These are phyloP conservation scores for Hyalella azteca DNA, from an alignment of 2,888 invertebrate genomes.

Conservation along the genomic window DNA sequence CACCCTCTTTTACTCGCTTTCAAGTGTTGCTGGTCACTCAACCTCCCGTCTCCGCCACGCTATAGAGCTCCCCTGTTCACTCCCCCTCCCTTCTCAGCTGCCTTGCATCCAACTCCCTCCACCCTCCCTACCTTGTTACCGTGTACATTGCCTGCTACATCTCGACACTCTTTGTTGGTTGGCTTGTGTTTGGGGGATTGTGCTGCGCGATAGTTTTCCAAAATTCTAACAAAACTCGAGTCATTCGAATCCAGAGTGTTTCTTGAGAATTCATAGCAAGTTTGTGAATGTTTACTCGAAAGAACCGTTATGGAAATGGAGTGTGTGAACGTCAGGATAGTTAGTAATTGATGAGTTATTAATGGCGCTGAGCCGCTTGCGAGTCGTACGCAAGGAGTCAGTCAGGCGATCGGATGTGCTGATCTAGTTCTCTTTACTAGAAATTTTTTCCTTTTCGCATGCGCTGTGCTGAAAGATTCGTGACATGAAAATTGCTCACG, in stretches of 20 bases:
- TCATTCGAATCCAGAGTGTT: neutral
- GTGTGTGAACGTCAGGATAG: constrained; percentile 4
- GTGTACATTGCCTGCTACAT: constrained; percentile 41
- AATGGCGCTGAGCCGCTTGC: constrained; percentile 19
- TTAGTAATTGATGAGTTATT: constrained; percentile 29
- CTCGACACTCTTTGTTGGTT: constrained; percentile 39
- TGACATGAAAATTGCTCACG: constrained; percentile 32
- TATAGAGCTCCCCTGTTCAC: constrained; percentile 23
- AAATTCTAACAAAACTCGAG: constrained; percentile 24
- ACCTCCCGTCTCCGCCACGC: constrained; percentile 40
- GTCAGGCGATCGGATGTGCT: constrained; percentile 34
- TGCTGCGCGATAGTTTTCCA: constrained; percentile 14
- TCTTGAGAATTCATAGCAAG: neutral
- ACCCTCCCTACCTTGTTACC: constrained; percentile 38
- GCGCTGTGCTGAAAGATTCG: neutral
- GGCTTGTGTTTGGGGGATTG: constrained; percentile 37
- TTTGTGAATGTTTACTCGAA: neutral
- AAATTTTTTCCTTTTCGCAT: constrained; percentile 16
- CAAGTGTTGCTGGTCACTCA: constrained; percentile 40
- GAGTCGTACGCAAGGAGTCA: constrained; percentile 34
- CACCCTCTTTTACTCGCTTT: constrained; percentile 40
- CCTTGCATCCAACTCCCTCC: constrained; percentile 29
- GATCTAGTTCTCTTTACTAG: constrained; percentile 32
- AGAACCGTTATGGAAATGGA: neutral
- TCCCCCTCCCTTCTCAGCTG: constrained; percentile 7